Conservation (phyloP, 2,113 vertebrate species). For the Coptodon rendalli region DNA sequence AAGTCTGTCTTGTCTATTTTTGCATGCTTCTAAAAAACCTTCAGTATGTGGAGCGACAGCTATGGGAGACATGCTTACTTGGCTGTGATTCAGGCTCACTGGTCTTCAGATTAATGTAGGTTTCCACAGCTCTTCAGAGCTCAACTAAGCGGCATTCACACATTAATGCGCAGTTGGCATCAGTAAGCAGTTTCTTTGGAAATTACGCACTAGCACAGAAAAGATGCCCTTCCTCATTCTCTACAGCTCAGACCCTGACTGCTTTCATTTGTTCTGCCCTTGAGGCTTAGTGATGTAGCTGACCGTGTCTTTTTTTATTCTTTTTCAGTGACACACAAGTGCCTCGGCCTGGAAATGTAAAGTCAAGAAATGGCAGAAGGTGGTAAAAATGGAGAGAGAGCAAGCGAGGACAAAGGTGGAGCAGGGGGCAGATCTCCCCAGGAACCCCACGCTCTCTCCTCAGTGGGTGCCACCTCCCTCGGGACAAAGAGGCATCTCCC, state of each 20-base stretch:
- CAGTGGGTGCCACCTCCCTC: not conserved
- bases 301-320: constrained; percentile 19
- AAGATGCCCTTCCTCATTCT: not conserved
- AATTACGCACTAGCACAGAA: constrained; percentile 3
- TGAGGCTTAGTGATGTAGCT: constrained; percentile 2
- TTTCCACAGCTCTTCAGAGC: not conserved
- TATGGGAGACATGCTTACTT: constrained; percentile 25
- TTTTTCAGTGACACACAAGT: constrained; percentile 30
- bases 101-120: constrained; percentile 5
- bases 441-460: not conserved
- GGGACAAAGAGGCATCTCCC: constrained; percentile 44
- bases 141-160: not conserved
- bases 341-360: constrained; percentile 42
- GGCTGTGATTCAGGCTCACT: constrained; percentile 9
- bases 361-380: constrained; percentile 73
- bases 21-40: constrained; percentile 4
- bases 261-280: not conserved
- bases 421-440: not conserved
- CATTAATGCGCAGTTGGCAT: not conserved
- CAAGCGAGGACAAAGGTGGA: not conserved
- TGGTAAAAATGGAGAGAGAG: constrained; percentile 25
- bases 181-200: constrained; percentile 6
- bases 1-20: constrained; percentile 49
- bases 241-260: not conserved
- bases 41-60: constrained; percentile 42